Conservation (phyloP, 37 sponge, comb jelly and placozoan species). For the Beroe ovata region DNA sequence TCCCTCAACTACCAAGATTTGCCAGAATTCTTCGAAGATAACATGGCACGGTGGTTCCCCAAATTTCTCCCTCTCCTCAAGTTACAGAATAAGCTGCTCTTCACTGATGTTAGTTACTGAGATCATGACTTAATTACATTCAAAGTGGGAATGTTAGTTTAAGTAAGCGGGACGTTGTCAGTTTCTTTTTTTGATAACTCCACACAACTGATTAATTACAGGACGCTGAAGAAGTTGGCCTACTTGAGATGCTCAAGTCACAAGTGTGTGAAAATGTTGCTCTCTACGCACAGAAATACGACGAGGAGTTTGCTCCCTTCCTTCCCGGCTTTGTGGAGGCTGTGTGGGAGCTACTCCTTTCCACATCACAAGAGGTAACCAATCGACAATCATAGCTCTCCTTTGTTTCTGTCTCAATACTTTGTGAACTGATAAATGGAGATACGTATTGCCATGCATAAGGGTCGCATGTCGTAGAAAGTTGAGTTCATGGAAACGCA, state of each 20-base stretch:
- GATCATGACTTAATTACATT: too few species aligned
- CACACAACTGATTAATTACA: too few species aligned
- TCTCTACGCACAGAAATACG: conserved; percentile 99
- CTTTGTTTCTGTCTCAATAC: too few species aligned
- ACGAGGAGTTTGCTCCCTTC: conserved; percentile 86
- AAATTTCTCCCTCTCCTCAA: conserved; percentile 81
- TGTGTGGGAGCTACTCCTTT: conserved; percentile 87
- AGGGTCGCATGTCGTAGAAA: too few species aligned
- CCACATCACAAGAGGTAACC: conserved; percentile 79
- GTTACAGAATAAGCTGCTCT: conserved; percentile 80
- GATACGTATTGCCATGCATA: too few species aligned
- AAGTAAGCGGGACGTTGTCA: too few species aligned
- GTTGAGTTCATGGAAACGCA: too few species aligned
- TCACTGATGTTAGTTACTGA: conserved; percentile 78
- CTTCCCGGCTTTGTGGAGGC: conserved; percentile 87
- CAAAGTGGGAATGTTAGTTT: too few species aligned
- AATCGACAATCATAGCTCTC: too few species aligned
- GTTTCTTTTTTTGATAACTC: too few species aligned
- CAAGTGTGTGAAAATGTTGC: conserved; percentile 86
- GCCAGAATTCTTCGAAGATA: conserved; percentile 97
- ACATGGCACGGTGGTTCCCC: conserved; percentile 91
- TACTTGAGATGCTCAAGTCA: conserved; percentile 87
- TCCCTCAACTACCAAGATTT: conserved; percentile 81
- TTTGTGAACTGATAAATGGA: too few species aligned
- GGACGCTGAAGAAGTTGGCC: conserved; percentile 83